Evolutionary conservation across 2,888 invertebrate genomes (phyloP).

Genomic region (Amphipyra tragopoginis): DNA sequence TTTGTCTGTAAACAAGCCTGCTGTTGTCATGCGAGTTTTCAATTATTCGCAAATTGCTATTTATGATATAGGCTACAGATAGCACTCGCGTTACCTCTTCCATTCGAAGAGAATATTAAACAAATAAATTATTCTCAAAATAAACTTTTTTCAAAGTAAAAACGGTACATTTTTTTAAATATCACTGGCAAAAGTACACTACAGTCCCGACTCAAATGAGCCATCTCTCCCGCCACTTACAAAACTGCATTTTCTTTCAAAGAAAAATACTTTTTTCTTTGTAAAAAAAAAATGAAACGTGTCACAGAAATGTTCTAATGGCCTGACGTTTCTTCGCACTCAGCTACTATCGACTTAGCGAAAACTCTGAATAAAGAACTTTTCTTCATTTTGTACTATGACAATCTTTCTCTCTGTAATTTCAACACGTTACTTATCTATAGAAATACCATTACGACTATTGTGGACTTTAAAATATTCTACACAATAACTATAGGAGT

Average conservation of each 20-base stretch:
- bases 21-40: conserved; percentile 46
- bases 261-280: conserved; percentile 30
- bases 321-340: conserved; percentile 51
- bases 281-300: conserved; percentile 37
- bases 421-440: background rate
- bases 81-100: conserved; percentile 5
- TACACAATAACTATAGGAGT: too few species aligned
- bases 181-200: background rate
- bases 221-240: conserved; percentile 19
- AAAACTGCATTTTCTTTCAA: conserved; percentile 44
- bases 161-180: background rate
- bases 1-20: conserved; percentile 24
- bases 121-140: too few species aligned
- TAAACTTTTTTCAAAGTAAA: too few species aligned
- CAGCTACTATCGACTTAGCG: conserved; percentile 50
- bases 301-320: conserved; percentile 55
- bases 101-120: too few species aligned
- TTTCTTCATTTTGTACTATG: conserved; percentile 30
- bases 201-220: conserved; percentile 17
- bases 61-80: conserved; percentile 30
- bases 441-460: too few species aligned
- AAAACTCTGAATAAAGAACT: conserved; percentile 37
- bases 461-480: too few species aligned
- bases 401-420: conserved; percentile 11
- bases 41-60: conserved; percentile 48